phyloP scores from a whole-genome alignment of 2,797 vertebrate genomes.

The Thaleichthys pacificus region DNA sequence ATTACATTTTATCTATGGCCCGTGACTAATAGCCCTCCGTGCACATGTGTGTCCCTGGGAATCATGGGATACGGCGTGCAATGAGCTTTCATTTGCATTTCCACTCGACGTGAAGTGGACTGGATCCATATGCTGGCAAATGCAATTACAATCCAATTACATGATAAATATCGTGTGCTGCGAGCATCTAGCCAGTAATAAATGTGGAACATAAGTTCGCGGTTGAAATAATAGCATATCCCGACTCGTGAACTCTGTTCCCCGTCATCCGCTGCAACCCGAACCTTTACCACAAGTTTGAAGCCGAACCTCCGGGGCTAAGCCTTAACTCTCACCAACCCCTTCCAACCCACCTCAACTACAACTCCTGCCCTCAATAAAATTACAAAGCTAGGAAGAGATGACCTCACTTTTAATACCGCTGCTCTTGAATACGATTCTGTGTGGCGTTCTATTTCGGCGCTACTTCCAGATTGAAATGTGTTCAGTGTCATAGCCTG shows the following conservation, averaged over 20 bases:
- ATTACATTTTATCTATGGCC: constrained; percentile 68
- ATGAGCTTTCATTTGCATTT: constrained; percentile 52
- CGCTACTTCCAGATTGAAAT: constrained; percentile 38
- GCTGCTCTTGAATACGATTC: constrained; percentile 50
- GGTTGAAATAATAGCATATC: constrained; percentile 73
- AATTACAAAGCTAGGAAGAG: constrained; percentile 63
- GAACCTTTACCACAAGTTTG: constrained; percentile 69
- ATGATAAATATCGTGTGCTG: constrained; percentile 70
- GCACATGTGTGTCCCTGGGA: constrained; percentile 44
- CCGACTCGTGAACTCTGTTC: constrained; percentile 68
- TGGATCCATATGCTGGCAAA: constrained; percentile 61
- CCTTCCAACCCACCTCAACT: constrained; percentile 61
- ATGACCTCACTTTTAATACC: constrained; percentile 57
- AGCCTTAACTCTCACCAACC: constrained; percentile 45
- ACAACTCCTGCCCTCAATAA: constrained; percentile 62
- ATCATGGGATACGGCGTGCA: constrained; percentile 49
- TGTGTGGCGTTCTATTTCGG: constrained; percentile 41
- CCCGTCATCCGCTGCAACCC: constrained; percentile 69
- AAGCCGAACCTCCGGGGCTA: constrained; percentile 57
- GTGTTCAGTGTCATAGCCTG: constrained; percentile 32
- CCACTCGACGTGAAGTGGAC: constrained; percentile 56
- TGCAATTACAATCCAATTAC: constrained; percentile 75
- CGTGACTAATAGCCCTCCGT: constrained; percentile 60
- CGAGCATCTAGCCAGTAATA: constrained; percentile 62
- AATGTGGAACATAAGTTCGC: constrained; percentile 72